These are phyloP conservation scores for Menidia menidia DNA, from an alignment of 2,797 vertebrate species.

Conservation along the genomic window DNA sequence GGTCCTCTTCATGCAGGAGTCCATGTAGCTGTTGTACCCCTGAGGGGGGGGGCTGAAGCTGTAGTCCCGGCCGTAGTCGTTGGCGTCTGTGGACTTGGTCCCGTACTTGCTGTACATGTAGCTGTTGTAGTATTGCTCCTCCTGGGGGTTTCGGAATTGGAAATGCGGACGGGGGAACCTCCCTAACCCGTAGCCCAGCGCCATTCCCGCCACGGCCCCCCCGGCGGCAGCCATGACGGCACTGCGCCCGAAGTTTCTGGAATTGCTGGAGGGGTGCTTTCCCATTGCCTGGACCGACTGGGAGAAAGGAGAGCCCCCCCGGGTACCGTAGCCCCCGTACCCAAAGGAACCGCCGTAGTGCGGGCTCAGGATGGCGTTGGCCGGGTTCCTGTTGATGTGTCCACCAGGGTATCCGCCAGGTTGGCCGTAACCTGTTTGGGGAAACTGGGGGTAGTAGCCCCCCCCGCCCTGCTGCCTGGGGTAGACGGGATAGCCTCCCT, in stretches of 20 bases:
- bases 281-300: slow-evolving; percentile 66
- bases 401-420: slow-evolving; percentile 45
- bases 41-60: slow-evolving; percentile 35
- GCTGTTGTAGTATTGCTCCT: slow-evolving; percentile 78
- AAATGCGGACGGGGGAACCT: slow-evolving; percentile 71
- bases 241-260: slow-evolving; percentile 71
- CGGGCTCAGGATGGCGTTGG: slow-evolving; percentile 78
- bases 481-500: background rate
- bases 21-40: slow-evolving; percentile 67
- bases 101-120: slow-evolving; percentile 76
- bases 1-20: slow-evolving; percentile 64
- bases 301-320: slow-evolving; percentile 75
- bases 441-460: background rate
- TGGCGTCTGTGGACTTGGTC: slow-evolving; percentile 47
- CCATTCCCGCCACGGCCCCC: slow-evolving; percentile 73
- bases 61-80: slow-evolving; percentile 59
- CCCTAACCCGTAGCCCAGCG: slow-evolving; percentile 79
- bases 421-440: background rate
- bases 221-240: slow-evolving; percentile 72
- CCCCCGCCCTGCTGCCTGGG: background rate
- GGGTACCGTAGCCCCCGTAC: slow-evolving; percentile 45
- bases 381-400: slow-evolving; percentile 78
- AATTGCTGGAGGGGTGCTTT: slow-evolving; percentile 49
- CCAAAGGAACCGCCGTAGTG: slow-evolving; percentile 66
- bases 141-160: slow-evolving; percentile 58